Conservation (phyloP, 1,140 invertebrate species). For the Acromyrmex charruanus region DNA sequence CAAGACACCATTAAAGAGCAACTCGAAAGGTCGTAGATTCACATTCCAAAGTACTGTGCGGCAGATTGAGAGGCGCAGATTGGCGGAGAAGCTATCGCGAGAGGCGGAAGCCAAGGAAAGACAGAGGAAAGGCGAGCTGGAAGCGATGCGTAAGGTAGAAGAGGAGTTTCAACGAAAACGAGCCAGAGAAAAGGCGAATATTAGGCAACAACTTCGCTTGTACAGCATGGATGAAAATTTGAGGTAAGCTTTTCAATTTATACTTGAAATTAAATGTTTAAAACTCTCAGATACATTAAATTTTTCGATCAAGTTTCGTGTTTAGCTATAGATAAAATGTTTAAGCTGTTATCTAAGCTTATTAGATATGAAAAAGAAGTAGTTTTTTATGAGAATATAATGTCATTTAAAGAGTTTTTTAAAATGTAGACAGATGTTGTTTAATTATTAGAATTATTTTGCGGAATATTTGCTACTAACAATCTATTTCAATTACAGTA, state of each 20-base stretch:
- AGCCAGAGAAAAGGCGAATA: conserved; percentile 91
- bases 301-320: not conserved
- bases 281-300: not conserved
- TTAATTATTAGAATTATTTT: not conserved
- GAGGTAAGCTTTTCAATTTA: conserved; percentile 73
- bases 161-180: conserved; percentile 92
- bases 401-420: not conserved
- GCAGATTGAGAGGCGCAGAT: conserved; percentile 90
- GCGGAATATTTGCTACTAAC: not conserved
- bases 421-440: not conserved
- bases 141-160: conserved; percentile 92
- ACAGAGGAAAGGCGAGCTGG: conserved; percentile 91
- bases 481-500: conserved; percentile 69
- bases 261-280: not conserved
- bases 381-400: not conserved
- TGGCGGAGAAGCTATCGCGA: conserved; percentile 91
- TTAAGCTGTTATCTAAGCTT: not conserved
- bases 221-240: conserved; percentile 87
- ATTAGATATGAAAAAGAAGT: not conserved
- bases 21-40: conserved; percentile 89
- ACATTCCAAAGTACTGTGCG: conserved; percentile 94
- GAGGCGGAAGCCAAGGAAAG: conserved; percentile 93
- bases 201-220: conserved; percentile 90
- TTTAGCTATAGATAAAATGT: not conserved
- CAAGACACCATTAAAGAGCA: conserved; percentile 70